Percentiles rank a stretch among this genome's conserved stretches.
Conservation (phyloP, 2,797 vertebrate species). For the Enteromius argenteus region DNA sequence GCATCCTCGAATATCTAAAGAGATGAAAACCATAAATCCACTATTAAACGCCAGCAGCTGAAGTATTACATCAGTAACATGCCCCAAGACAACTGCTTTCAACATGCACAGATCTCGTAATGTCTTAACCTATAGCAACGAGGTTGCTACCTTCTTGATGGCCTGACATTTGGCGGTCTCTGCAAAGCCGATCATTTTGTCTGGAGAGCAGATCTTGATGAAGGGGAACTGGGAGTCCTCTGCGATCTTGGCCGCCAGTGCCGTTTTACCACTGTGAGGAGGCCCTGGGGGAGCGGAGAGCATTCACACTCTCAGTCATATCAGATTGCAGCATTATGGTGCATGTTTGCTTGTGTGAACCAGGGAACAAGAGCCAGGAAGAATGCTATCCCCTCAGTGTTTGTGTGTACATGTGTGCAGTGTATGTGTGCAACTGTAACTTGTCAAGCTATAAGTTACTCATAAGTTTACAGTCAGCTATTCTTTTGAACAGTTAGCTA, state of each 20-base stretch:
- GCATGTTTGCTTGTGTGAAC: conserved; percentile 11
- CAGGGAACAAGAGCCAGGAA: not conserved
- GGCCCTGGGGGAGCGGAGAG: conserved; percentile 78
- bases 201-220: conserved; percentile 97
- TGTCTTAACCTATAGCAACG: not conserved
- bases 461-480: not conserved
- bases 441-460: not conserved
- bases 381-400: not conserved
- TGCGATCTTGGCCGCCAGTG: conserved; percentile 91
- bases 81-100: not conserved
- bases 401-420: not conserved
- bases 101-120: not conserved
- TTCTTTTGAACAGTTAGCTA: not conserved
- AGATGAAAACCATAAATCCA: conserved; percentile 17
- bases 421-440: not conserved
- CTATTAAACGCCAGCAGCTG: not conserved
- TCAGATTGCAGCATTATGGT: conserved; percentile 35
- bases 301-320: conserved; percentile 35
- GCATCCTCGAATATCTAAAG: conserved; percentile 95
- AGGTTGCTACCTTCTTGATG: conserved; percentile 89
- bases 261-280: conserved; percentile 95
- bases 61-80: not conserved
- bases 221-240: conserved; percentile 96
- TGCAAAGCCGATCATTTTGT: conserved; percentile 96
- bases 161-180: conserved; percentile 97